Base-by-base conservation (phyloP, 2,113 vertebrate species). In the Sinocyclocheilus anshuiensis region DNA sequence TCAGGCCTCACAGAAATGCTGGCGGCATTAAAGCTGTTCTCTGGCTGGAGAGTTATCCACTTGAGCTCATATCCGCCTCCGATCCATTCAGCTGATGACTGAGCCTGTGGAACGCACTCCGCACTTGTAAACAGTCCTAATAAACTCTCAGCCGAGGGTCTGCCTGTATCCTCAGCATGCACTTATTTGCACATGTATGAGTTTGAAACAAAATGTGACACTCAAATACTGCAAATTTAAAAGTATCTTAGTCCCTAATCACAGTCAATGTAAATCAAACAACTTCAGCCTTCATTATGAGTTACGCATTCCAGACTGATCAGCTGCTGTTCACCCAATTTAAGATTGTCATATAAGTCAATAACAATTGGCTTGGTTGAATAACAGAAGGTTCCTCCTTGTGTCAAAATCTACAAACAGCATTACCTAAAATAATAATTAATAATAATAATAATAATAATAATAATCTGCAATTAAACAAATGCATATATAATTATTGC, bases 1-100 rank as follows among this genome's bases (percentile, higher is more conserved):
- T 77, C 71, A 80, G 84, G 61, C 81, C 69, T 72, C 18, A 42
- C 76, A 83, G 67, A 84, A 83, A 61, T 36, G 83, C 90, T 80
- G 84, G 78, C 77, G 89, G 89, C 79, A 83, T 77, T 85, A 90
- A 81, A 89, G 86, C 90, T 87, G 89, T 90, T 90, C 88, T 93
- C 88, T 90, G 87, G 81, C 42, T 55, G 53, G 63, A 78, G 74
- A 91, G 82, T 89, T 86, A 91, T 87, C 87, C 85, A 82, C 87
- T 88, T 85, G 81, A 92, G 65, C 89, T 77, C 88, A 75, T 71
- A 59, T 84, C 83, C 83, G 61, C 86, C 88, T 83, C 87, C 67
- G 61, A 77, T 29, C 2, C 69, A 63, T 71, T 77, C 87, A 26
- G 39, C 81, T 81, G 84, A 81, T 71, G 85, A 76, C 76, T 78